Evolutionary conservation across 2,888 invertebrate species (phyloP).

Genomic region (Miltochrista miniata): DNA sequence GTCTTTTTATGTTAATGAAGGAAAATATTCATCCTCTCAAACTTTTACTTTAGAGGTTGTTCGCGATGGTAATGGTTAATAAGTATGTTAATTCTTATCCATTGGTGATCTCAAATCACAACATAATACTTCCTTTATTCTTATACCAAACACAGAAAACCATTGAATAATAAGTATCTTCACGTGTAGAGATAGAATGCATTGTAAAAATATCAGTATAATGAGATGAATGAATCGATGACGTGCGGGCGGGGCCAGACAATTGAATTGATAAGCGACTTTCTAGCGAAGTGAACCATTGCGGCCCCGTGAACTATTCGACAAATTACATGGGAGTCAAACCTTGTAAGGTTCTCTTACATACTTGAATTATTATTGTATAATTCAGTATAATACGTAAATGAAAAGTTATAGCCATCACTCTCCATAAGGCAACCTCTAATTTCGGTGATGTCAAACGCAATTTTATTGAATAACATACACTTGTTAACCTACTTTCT

Average conservation of each 20-base stretch:
- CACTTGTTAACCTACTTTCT: too few species aligned
- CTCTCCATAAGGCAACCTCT: background rate
- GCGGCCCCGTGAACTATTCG: conserved; percentile 10
- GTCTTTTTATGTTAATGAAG: too few species aligned
- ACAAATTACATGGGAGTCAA: background rate
- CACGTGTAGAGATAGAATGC: conserved; percentile 35
- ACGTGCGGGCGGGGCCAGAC: conserved; percentile 67
- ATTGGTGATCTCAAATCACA: too few species aligned
- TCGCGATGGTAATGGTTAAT: too few species aligned
- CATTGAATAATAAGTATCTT: background rate
- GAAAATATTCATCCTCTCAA: background rate
- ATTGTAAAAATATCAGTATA: conserved; percentile 54
- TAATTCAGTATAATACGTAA: background rate
- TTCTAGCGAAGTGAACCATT: conserved; percentile 51
- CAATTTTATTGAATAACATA: background rate
- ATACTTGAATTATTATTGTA: background rate
- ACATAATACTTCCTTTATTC: background rate
- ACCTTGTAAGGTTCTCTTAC: conserved; percentile 3
- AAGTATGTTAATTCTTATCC: too few species aligned
- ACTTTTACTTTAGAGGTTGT: too few species aligned
- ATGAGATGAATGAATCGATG: conserved; percentile 56
- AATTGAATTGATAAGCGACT: conserved; percentile 79
- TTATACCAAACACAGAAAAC: background rate
- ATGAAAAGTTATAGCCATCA: background rate
- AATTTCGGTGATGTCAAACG: background rate